phyloP scores from a whole-genome alignment of 2,797 vertebrate species.

The Manis pentadactyla region DNA sequence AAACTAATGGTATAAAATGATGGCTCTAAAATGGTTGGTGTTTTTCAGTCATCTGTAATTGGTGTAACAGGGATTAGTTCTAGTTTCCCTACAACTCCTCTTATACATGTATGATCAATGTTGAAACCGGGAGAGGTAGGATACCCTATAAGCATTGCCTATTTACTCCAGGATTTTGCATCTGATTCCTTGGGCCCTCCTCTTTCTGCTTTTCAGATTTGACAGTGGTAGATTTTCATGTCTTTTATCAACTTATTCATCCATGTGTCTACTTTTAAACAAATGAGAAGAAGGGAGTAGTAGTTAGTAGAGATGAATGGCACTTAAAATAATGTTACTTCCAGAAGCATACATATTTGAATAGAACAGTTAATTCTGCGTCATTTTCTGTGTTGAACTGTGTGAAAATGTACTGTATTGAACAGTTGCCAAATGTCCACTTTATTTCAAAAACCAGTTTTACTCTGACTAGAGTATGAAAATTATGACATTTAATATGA shows the following conservation, averaged over 20 bases:
- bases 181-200: conserved; percentile 4
- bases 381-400: background rate
- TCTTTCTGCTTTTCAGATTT: conserved; percentile 46
- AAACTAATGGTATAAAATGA: background rate
- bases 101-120: background rate
- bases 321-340: conserved; percentile 22
- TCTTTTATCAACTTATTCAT: background rate
- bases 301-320: conserved; percentile 1
- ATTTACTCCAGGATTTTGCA: background rate
- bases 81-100: background rate
- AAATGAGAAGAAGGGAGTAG: background rate
- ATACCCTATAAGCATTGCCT: background rate
- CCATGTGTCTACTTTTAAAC: background rate
- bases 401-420: background rate
- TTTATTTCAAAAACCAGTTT: conserved; percentile 38
- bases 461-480: background rate
- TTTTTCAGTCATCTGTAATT: background rate
- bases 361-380: conserved; percentile 41
- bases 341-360: background rate
- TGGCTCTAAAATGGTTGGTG: background rate
- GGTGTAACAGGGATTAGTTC: background rate
- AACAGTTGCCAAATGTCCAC: conserved; percentile 12
- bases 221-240: conserved; percentile 27
- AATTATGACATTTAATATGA: conserved; percentile 26
- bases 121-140: background rate